Evolutionary conservation across 2,888 invertebrate species (phyloP).

Genomic region (Lottia scabra): DNA sequence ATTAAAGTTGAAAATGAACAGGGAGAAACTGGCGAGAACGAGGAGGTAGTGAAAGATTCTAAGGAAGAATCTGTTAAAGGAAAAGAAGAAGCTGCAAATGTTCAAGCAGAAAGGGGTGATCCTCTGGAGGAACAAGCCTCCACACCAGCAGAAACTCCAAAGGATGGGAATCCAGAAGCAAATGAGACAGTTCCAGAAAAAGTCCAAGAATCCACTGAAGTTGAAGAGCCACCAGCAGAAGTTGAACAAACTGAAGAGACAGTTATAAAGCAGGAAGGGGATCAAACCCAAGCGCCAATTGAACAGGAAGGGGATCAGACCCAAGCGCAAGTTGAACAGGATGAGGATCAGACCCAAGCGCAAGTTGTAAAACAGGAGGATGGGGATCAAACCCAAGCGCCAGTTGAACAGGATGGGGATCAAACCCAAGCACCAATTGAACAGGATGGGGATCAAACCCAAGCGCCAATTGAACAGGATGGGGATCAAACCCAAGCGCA

Average conservation of each 20-base stretch:
- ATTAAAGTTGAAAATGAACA: not conserved
- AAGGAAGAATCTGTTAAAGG: conserved; percentile 6
- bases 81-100: conserved; percentile 10
- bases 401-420: conserved; percentile 9
- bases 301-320: conserved; percentile 20
- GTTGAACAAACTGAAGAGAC: conserved; percentile 27
- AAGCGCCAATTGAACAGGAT: too few relatives aligned
- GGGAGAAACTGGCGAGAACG: not conserved
- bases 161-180: conserved; percentile 28
- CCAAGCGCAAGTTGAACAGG: too few relatives aligned
- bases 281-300: too few relatives aligned
- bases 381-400: conserved; percentile 15
- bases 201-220: not conserved
- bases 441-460: conserved; percentile 19
- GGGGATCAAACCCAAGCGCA: conserved; percentile 13
- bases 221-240: conserved; percentile 14
- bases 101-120: not conserved
- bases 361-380: conserved; percentile 19
- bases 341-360: conserved; percentile 10
- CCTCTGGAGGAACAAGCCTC: conserved; percentile 13
- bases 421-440: conserved; percentile 15
- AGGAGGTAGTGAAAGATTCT: not conserved
- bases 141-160: conserved; percentile 21
- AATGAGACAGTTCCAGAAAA: conserved; percentile 19
- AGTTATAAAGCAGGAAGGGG: conserved; percentile 23